phyloP scores from a whole-genome alignment of 1,140 invertebrate genomes.

The Calephelis nemesis region DNA sequence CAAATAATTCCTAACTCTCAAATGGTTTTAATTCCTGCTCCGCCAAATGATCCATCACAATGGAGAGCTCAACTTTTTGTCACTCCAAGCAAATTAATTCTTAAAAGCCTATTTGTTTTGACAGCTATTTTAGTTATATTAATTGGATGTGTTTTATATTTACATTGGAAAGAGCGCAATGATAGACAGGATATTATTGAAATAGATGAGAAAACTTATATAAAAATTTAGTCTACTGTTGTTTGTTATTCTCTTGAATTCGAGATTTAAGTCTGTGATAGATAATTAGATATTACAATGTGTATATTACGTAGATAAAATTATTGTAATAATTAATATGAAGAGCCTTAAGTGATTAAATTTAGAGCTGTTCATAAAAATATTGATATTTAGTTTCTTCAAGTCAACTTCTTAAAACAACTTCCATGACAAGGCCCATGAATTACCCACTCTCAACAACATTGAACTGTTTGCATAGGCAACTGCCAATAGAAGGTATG shows the following conservation, averaged over 20 bases:
- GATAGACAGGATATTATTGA: constrained; percentile 92
- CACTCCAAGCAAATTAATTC: constrained; percentile 95
- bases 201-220: constrained; percentile 71
- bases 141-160: constrained; percentile 88
- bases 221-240: constrained; percentile 48
- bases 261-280: constrained; percentile 18
- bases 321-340: too few species aligned
- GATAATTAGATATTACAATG: background rate
- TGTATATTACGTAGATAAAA: constrained; percentile 3
- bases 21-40: constrained; percentile 96
- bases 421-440: too few species aligned
- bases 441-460: too few species aligned
- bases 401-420: too few species aligned
- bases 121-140: constrained; percentile 93
- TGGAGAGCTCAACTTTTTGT: constrained; percentile 98
- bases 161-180: constrained; percentile 97
- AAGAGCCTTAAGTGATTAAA: too few species aligned
- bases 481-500: too few species aligned
- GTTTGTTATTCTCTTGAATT: background rate
- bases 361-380: too few species aligned
- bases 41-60: constrained; percentile 85
- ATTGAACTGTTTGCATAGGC: too few species aligned
- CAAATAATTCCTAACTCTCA: constrained; percentile 99
- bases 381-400: too few species aligned
- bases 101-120: constrained; percentile 94